A percentile compares a stretch with the other conserved stretches of the same genome.
Evolutionary conservation across 2,797 vertebrate species (phyloP).

Genomic region (Urocyon cinereoargenteus): DNA sequence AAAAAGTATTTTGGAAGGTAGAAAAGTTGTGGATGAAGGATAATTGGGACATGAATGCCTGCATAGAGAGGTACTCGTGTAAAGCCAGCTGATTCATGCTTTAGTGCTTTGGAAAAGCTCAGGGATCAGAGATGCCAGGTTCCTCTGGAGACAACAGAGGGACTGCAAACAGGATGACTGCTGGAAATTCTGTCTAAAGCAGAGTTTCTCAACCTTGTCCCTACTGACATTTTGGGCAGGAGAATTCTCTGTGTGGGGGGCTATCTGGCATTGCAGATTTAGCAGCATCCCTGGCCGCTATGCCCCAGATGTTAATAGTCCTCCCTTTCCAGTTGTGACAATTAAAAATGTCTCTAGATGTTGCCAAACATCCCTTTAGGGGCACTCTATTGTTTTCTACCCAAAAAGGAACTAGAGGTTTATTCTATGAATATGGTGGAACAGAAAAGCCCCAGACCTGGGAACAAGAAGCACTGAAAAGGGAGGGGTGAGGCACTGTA

Average conservation of each 20-base stretch:
- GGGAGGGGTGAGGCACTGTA: accelerated
- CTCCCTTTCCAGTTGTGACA: background rate
- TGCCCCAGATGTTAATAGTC: background rate
- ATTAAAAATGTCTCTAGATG: background rate
- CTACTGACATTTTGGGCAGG: background rate
- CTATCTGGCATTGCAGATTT: background rate
- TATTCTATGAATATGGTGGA: background rate
- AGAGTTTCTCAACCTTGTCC: background rate
- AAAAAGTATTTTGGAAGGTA: background rate
- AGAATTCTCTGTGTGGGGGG: background rate
- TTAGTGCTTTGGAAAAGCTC: background rate
- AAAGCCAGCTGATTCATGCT: background rate
- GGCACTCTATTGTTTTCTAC: background rate
- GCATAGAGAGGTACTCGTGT: background rate
- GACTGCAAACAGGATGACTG: background rate
- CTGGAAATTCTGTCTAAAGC: background rate
- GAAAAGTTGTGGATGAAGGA: background rate
- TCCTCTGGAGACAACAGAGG: background rate
- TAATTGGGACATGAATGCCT: background rate
- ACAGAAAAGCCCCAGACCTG: background rate
- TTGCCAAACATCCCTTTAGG: background rate
- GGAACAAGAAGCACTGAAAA: background rate
- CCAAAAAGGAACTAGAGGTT: background rate
- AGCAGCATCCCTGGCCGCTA: background rate
- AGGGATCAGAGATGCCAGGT: background rate